Evolutionary conservation across 2,888 invertebrate genomes (phyloP).

Genomic region (Andrena praecox): DNA sequence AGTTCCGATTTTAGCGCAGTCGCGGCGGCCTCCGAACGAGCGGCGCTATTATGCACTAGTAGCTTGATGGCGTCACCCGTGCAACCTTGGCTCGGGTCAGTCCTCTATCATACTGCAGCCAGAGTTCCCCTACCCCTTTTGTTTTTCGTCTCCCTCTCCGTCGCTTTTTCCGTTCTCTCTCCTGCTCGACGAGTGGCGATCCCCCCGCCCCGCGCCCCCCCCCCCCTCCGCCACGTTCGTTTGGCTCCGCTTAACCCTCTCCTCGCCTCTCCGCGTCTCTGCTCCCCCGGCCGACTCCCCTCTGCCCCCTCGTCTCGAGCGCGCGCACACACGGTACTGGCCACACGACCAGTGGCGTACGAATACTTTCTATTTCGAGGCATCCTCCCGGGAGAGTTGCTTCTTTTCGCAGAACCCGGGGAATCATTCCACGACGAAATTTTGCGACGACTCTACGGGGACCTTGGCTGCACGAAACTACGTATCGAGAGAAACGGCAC

Average conservation of each 20-base stretch:
- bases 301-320: conserved; percentile 26
- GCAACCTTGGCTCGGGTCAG: conserved; percentile 85
- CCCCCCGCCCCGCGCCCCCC: conserved; percentile 12
- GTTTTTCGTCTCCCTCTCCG: conserved; percentile 58
- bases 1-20: conserved; percentile 79
- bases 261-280: conserved; percentile 4
- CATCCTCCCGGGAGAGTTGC: conserved; percentile 44
- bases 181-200: conserved; percentile 21
- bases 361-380: conserved; percentile 67
- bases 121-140: conserved; percentile 72
- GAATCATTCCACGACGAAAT: conserved; percentile 36
- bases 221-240: conserved; percentile 20
- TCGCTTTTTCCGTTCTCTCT: conserved; percentile 43
- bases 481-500: too few species aligned
- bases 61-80: conserved; percentile 84
- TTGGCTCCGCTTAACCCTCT: conserved; percentile 34
- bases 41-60: conserved; percentile 84
- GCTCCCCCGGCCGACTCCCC: conserved; percentile 7
- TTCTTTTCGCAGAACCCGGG: conserved; percentile 25
- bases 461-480: too few species aligned
- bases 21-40: conserved; percentile 76
- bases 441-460: neutral
- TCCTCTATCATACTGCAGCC: conserved; percentile 84
- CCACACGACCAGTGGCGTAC: conserved; percentile 68
- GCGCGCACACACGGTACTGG: conserved; percentile 54